A percentile compares a stretch with the other conserved stretches of the same genome.
Conservation (phyloP, 1,140 invertebrate genomes). For the Drosophila equinoxialis region DNA sequence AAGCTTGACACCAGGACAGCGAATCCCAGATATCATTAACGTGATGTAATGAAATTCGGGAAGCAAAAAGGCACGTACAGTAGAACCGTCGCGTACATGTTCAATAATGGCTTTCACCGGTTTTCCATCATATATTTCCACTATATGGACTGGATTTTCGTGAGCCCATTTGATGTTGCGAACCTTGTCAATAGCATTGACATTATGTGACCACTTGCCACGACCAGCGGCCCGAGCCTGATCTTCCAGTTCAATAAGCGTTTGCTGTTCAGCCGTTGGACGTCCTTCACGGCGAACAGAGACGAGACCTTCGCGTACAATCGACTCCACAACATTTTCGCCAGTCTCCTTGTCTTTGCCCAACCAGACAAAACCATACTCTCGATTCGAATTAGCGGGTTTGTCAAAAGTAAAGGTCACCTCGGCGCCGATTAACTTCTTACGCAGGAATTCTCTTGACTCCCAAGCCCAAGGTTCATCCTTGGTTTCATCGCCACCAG, state of each 20-base stretch:
- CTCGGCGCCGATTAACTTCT: constrained; percentile 95
- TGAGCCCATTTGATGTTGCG: constrained; percentile 94
- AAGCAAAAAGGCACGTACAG: constrained; percentile 93
- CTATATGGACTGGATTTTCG: constrained; percentile 92
- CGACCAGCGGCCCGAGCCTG: constrained; percentile 92
- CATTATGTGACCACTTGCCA: constrained; percentile 90
- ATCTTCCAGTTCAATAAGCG: constrained; percentile 94
- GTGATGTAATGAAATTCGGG: constrained; percentile 92
- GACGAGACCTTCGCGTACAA: constrained; percentile 94
- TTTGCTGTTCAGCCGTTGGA: constrained; percentile 87
- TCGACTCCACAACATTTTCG: constrained; percentile 94
- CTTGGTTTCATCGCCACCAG: constrained; percentile 88
- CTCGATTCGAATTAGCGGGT: constrained; percentile 89
- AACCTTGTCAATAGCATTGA: constrained; percentile 87
- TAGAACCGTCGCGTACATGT: constrained; percentile 98
- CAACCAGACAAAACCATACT: constrained; percentile 94
- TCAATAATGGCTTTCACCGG: constrained; percentile 95
- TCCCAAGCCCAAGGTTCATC: constrained; percentile 99
- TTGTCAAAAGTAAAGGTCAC: constrained; percentile 91
- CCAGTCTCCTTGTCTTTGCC: constrained; percentile 90
- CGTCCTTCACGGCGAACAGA: constrained; percentile 91
- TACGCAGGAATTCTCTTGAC: constrained; percentile 95
- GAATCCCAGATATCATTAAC: constrained; percentile 96
- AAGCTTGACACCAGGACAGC: constrained; percentile 90
- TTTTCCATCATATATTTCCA: constrained; percentile 91